A percentile compares a stretch with the other conserved stretches of the same genome.
These are phyloP conservation scores for Enteromius viviparus DNA, from an alignment of 2,797 vertebrate genomes.

Conservation along the genomic window DNA sequence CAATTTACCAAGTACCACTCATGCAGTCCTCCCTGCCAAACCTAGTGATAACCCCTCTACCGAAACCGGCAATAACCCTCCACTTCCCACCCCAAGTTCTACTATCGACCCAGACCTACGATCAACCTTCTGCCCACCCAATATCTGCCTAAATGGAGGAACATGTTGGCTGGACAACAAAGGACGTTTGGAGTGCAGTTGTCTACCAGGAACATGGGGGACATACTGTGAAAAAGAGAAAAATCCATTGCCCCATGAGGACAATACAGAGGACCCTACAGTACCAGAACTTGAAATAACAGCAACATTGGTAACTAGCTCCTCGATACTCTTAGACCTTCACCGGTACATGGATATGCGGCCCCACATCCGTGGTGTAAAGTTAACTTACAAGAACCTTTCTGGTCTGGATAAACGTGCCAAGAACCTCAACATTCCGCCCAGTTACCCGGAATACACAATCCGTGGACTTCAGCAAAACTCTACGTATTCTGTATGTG, in stretches of 20 bases:
- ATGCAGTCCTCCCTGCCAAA: slow-evolving; percentile 73
- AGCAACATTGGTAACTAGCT: slow-evolving; percentile 71
- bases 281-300: slow-evolving; percentile 69
- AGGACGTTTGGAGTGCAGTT: slow-evolving; percentile 81
- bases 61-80: background rate
- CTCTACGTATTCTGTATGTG: slow-evolving; percentile 90
- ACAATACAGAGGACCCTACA: background rate
- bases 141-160: slow-evolving; percentile 89
- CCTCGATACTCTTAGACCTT: slow-evolving; percentile 82
- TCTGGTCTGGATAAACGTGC: slow-evolving; percentile 89
- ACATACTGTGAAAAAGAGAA: slow-evolving; percentile 80
- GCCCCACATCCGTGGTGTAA: slow-evolving; percentile 84
- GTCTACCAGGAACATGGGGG: slow-evolving; percentile 78
- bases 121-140: slow-evolving; percentile 81
- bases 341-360: slow-evolving; percentile 82
- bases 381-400: slow-evolving; percentile 90
- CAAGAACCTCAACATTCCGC: slow-evolving; percentile 83
- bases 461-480: slow-evolving; percentile 89
- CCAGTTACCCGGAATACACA: slow-evolving; percentile 87
- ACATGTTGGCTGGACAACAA: slow-evolving; percentile 79
- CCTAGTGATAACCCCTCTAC: slow-evolving; percentile 75
- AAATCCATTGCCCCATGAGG: background rate
- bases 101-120: slow-evolving; percentile 20
- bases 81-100: slow-evolving; percentile 63
- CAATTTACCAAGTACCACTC: slow-evolving; percentile 54